phyloP scores from a whole-genome alignment of 2,888 invertebrate genomes.

The Epirrhoe tristata region DNA sequence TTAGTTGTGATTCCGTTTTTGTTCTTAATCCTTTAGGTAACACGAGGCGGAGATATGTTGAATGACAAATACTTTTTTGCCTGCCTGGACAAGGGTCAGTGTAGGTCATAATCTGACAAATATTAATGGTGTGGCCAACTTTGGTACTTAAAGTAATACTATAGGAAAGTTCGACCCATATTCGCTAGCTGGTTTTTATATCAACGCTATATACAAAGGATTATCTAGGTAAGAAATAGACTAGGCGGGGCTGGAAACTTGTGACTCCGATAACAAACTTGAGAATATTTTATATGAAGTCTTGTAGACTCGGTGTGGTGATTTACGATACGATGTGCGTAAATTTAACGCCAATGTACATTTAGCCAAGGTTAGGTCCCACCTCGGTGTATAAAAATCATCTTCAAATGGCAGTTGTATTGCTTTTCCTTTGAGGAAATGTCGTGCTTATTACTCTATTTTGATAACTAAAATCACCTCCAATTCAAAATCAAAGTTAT shows the following conservation, averaged over 20 bases:
- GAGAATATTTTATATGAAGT: too few species aligned
- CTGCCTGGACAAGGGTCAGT: slow-evolving; percentile 16
- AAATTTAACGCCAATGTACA: too few species aligned
- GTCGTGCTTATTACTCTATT: too few species aligned
- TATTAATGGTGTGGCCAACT: slow-evolving; percentile 18
- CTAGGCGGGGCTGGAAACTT: background rate
- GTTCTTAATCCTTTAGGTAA: background rate
- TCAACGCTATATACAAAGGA: background rate
- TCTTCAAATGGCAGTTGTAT: too few species aligned
- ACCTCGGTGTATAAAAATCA: too few species aligned
- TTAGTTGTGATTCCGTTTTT: background rate
- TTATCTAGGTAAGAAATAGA: background rate
- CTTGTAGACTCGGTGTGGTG: too few species aligned
- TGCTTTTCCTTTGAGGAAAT: too few species aligned
- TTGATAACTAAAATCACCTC: too few species aligned
- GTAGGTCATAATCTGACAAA: slow-evolving; percentile 22
- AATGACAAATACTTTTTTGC: slow-evolving; percentile 8
- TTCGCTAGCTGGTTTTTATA: background rate
- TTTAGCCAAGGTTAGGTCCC: too few species aligned
- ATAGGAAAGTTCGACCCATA: slow-evolving; percentile 1
- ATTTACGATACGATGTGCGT: too few species aligned
- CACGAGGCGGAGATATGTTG: background rate
- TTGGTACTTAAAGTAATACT: slow-evolving; percentile 10
- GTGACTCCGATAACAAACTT: too few species aligned
- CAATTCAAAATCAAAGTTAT: too few species aligned